Evolutionary conservation across 1,140 invertebrate genomes (phyloP).

Genomic region (Rhagoletis zephyria): DNA sequence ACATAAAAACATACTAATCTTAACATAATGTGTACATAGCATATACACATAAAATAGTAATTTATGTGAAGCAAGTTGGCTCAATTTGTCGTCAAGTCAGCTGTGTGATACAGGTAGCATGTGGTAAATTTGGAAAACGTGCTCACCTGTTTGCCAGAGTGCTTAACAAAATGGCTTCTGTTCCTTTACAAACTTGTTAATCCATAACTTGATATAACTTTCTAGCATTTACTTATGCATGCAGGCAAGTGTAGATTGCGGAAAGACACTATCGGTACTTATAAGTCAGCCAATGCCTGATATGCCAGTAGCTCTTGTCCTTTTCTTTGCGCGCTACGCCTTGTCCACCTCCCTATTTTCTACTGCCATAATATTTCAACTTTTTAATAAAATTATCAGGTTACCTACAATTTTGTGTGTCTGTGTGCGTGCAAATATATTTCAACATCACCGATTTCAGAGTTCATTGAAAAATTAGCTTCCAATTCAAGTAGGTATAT

Average conservation of each 20-base stretch:
- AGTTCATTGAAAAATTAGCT: no score
- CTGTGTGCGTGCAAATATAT: not conserved
- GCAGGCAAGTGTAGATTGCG: no score
- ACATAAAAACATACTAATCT: not conserved
- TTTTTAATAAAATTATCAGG: conserved; percentile 41
- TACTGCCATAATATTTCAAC: not conserved
- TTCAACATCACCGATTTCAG: no score
- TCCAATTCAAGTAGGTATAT: no score
- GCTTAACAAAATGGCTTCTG: not conserved
- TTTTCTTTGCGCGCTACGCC: no score
- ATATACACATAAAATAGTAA: not conserved
- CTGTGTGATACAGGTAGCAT: not conserved
- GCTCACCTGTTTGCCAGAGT: conserved; percentile 1
- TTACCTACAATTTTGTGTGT: not conserved
- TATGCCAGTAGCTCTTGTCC: no score
- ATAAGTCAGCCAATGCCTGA: no score
- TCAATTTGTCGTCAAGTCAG: conserved; percentile 20
- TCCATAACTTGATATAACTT: not conserved
- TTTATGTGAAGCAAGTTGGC: not conserved
- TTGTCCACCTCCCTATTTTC: no score
- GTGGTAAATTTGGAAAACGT: not conserved
- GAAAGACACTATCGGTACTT: no score
- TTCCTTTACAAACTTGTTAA: not conserved
- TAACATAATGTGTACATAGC: not conserved
- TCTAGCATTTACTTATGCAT: no score